A percentile compares a stretch with the other conserved stretches of the same genome.
These are phyloP conservation scores for Bradynema listronoti DNA, from an alignment of 1,140 invertebrate genomes.

Conservation along the genomic window DNA sequence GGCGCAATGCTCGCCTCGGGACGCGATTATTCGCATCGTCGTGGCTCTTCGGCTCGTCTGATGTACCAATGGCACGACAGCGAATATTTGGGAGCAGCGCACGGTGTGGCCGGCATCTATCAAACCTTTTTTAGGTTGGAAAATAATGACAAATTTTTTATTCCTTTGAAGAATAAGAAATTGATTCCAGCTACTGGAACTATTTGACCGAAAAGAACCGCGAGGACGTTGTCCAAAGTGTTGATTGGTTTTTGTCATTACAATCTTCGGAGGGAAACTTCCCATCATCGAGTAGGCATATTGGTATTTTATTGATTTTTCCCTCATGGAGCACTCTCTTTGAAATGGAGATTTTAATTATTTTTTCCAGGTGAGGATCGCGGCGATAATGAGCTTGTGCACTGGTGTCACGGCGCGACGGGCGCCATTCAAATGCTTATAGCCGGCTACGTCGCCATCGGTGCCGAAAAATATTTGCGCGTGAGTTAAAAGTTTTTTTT, in stretches of 20 bases:
- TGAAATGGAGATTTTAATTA: background rate
- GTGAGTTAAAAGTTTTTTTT: too few species aligned
- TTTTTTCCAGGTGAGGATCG: background rate
- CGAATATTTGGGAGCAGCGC: slow-evolving; percentile 45
- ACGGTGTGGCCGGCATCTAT: slow-evolving; percentile 44
- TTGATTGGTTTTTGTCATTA: slow-evolving; percentile 66
- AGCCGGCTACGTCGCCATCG: slow-evolving; percentile 70
- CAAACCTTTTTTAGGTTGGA: slow-evolving; percentile 32
- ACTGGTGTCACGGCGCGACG: slow-evolving; percentile 24
- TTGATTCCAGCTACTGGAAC: slow-evolving; percentile 12
- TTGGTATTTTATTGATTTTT: too few species aligned
- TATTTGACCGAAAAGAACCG: slow-evolving; percentile 13
- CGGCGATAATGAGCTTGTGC: slow-evolving; percentile 13
- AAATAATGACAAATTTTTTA: background rate
- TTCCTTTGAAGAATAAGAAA: slow-evolving; percentile 11
- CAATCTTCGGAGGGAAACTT: slow-evolving; percentile 73
- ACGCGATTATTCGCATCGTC: slow-evolving; percentile 20
- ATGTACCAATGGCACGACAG: slow-evolving; percentile 46
- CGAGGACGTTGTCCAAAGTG: slow-evolving; percentile 22
- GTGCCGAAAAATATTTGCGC: slow-evolving; percentile 69
- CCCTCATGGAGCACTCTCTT: background rate
- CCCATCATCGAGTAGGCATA: slow-evolving; percentile 71
- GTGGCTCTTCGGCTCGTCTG: slow-evolving; percentile 21
- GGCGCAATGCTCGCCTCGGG: slow-evolving; percentile 30
- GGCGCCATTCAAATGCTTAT: slow-evolving; percentile 66